Evolutionary conservation across 1,140 invertebrate genomes (phyloP).

Genomic region (Cryptotermes secundus): DNA sequence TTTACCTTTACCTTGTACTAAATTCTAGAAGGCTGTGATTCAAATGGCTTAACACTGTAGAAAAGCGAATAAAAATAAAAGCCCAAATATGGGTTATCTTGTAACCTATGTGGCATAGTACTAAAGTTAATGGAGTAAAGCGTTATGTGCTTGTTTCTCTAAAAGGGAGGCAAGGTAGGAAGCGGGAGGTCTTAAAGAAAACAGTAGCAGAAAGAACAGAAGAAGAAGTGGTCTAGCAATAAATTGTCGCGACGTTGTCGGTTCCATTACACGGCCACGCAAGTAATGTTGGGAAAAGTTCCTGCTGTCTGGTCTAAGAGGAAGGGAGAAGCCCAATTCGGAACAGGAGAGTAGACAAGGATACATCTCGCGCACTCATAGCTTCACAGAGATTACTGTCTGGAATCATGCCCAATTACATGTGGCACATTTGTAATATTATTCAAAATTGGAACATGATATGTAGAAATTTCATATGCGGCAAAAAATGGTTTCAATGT

Average conservation of each 20-base stretch:
- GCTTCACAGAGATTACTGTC: no score
- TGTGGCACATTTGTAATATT: no score
- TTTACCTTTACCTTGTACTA: no score
- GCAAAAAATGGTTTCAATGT: no score
- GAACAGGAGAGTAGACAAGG: neutral
- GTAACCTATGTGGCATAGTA: neutral
- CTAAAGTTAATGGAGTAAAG: neutral
- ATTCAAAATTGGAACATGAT: no score
- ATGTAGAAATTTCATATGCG: no score
- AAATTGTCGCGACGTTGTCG: neutral
- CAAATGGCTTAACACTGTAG: neutral
- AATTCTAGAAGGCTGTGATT: neutral
- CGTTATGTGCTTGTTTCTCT: neutral
- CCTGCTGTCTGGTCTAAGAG: neutral
- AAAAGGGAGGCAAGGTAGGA: neutral
- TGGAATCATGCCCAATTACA: no score
- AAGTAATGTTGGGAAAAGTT: neutral
- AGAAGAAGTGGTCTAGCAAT: neutral
- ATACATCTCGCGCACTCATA: no score
- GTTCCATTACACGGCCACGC: neutral
- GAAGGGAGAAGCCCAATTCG: neutral
- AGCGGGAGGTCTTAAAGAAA: neutral
- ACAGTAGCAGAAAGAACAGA: neutral
- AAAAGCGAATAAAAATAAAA: neutral
- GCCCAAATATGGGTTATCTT: neutral